Evolutionary conservation across 2,113 vertebrate genomes (phyloP).

Genomic region (Rhynchomys soricoides): DNA sequence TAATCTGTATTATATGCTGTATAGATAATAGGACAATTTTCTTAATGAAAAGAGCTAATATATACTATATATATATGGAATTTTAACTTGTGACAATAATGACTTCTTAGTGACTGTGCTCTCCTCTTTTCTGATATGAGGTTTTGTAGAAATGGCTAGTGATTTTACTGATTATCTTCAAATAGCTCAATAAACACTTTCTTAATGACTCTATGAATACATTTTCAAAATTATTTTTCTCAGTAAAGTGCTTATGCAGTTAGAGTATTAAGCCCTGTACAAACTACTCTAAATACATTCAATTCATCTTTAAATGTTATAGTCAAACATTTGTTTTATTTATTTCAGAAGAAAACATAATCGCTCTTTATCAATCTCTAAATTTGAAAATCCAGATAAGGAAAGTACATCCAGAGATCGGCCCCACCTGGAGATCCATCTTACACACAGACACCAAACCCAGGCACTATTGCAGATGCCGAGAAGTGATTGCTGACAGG

Average conservation of each 20-base stretch:
- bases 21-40: constrained; percentile 71
- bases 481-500: no score
- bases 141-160: constrained; percentile 62
- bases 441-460: no score
- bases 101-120: constrained; percentile 67
- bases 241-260: constrained; percentile 26
- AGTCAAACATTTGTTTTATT: constrained; percentile 44
- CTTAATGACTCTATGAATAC: constrained; percentile 56
- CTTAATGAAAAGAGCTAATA: constrained; percentile 68
- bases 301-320: constrained; percentile 50
- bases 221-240: constrained; percentile 64
- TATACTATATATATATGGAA: constrained; percentile 30
- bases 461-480: no score
- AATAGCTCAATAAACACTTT: constrained; percentile 61
- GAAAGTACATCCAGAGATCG: no score
- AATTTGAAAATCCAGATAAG: constrained; percentile 53
- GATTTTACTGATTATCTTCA: constrained; percentile 68
- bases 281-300: constrained; percentile 45
- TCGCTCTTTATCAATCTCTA: neutral
- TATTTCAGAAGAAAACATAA: constrained; percentile 41
- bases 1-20: constrained; percentile 65
- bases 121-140: constrained; percentile 58
- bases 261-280: neutral
- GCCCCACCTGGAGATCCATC: no score
- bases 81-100: constrained; percentile 68